Evolutionary conservation across 2,888 invertebrate species (phyloP).

Genomic region (Cynaeus angustus): DNA sequence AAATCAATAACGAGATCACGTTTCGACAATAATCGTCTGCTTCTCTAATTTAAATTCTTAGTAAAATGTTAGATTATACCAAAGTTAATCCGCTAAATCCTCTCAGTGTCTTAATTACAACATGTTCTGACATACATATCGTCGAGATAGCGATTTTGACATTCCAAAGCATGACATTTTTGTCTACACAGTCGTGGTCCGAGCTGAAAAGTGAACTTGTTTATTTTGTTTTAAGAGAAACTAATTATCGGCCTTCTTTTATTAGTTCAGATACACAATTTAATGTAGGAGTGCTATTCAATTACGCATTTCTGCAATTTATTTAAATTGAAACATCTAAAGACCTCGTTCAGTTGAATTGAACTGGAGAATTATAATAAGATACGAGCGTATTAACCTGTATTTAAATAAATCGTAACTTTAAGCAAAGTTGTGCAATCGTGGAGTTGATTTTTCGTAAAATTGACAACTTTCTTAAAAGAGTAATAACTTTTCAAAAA

Average conservation of each 20-base stretch:
- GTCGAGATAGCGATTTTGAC: constrained; percentile 21
- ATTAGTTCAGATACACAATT: constrained; percentile 18
- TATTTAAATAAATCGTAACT: background rate
- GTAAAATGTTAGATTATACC: constrained; percentile 19
- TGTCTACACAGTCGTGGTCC: constrained; percentile 32
- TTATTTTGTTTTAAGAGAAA: constrained; percentile 11
- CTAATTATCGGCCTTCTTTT: constrained; percentile 20
- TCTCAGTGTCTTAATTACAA: constrained; percentile 36
- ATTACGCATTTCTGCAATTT: constrained; percentile 22
- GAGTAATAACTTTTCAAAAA: constrained; percentile 18
- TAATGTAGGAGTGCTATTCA: constrained; percentile 21
- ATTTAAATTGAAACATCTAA: constrained; percentile 22
- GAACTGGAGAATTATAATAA: background rate
- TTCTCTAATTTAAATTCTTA: constrained; percentile 11
- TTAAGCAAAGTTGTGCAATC: constrained; percentile 3
- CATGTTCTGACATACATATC: constrained; percentile 33
- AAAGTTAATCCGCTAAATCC: constrained; percentile 11
- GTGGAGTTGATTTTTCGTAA: constrained; percentile 11
- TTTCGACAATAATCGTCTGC: constrained; percentile 7
- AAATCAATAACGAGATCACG: no score
- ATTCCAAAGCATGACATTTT: constrained; percentile 24
- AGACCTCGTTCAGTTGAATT: background rate
- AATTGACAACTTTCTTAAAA: constrained; percentile 14
- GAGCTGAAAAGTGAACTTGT: no score
- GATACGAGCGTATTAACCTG: constrained; percentile 1